A percentile compares a stretch with the other conserved stretches of the same genome.
Evolutionary conservation across 2,113 vertebrate species (phyloP).

Genomic region (Nycticorax nycticorax): DNA sequence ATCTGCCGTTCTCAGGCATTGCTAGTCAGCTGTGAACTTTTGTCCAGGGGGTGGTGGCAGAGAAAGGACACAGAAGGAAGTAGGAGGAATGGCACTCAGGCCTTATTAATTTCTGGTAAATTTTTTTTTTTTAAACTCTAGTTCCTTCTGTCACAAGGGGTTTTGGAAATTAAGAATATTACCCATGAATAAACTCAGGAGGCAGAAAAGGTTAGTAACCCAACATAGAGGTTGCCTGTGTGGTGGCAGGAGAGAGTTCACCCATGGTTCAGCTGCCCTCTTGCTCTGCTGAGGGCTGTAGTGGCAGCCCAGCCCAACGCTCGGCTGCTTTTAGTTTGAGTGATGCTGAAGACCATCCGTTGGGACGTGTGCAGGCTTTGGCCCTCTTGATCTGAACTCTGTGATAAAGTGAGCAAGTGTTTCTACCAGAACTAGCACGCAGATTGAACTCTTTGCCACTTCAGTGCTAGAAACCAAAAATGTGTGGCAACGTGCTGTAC

Average conservation of each 20-base stretch:
- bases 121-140: background rate
- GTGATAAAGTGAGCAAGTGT: background rate
- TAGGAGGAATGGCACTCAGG: background rate
- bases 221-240: background rate
- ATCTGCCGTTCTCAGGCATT: background rate
- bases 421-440: background rate
- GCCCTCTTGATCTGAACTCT: background rate
- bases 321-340: background rate
- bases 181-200: background rate
- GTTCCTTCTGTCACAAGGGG: background rate
- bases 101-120: background rate
- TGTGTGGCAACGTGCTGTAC: background rate
- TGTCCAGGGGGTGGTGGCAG: background rate
- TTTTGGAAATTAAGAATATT: background rate
- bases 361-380: background rate
- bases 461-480: background rate
- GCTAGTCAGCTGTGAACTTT: slow-evolving; percentile 46
- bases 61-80: slow-evolving; percentile 37
- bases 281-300: background rate
- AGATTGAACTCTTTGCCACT: background rate
- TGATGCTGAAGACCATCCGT: background rate
- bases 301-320: background rate
- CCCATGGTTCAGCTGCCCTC: background rate
- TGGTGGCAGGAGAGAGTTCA: background rate
- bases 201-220: background rate